phyloP scores from a whole-genome alignment of 2,113 vertebrate species.

The Tychaedon coryphoeus region DNA sequence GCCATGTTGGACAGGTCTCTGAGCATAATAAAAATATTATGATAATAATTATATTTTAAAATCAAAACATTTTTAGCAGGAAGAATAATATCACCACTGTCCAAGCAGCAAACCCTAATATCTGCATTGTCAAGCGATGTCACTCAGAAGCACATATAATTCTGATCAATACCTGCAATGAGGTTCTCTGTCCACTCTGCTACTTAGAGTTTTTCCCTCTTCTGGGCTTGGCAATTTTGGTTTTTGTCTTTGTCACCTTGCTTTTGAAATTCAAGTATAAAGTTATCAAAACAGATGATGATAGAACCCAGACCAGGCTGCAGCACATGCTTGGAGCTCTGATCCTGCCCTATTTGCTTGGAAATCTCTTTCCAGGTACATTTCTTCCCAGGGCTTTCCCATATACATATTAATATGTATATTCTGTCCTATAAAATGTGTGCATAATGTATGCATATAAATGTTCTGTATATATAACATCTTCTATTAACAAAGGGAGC shows the following conservation, averaged over 20 bases:
- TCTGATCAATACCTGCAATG: neutral
- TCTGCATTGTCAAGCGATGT: rapidly evolving
- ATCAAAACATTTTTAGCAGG: neutral
- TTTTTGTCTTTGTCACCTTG: neutral
- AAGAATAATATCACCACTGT: neutral
- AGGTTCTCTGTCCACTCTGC: neutral
- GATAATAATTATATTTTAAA: neutral
- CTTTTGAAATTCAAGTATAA: neutral
- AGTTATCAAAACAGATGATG: neutral
- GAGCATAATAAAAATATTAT: neutral
- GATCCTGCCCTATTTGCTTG: rapidly evolving
- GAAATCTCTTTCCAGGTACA: neutral
- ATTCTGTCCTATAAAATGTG: neutral
- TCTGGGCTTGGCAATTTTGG: neutral
- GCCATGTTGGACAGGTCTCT: neutral
- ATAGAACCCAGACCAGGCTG: neutral
- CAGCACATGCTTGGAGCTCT: rapidly evolving
- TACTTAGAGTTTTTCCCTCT: neutral
- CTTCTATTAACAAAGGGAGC: neutral
- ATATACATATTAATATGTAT: neutral
- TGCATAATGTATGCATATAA: neutral
- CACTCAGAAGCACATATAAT: neutral
- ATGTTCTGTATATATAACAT: neutral
- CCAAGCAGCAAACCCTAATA: neutral
- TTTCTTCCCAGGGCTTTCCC: neutral